phyloP scores from a whole-genome alignment of 2,113 vertebrate species.

The Sinocyclocheilus grahami region DNA sequence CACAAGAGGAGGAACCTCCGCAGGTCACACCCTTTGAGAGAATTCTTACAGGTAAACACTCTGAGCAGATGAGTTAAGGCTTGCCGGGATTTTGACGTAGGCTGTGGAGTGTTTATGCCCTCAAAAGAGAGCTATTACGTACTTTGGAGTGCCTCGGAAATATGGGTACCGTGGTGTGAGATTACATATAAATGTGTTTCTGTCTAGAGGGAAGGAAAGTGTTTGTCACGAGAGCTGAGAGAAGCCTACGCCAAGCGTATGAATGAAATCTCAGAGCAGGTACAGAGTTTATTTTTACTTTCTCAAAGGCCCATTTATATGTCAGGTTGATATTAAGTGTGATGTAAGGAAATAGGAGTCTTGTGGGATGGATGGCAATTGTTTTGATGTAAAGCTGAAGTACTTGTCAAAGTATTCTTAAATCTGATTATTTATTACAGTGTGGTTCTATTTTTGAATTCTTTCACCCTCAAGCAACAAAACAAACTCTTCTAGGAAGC shows the following conservation, averaged over 20 bases:
- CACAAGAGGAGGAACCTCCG: constrained; percentile 44
- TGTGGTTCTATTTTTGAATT: background rate
- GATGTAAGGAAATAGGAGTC: constrained; percentile 27
- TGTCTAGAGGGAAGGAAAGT: constrained; percentile 19
- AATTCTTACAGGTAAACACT: constrained; percentile 59
- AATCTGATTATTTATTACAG: constrained; percentile 23
- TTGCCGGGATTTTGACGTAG: constrained; percentile 54
- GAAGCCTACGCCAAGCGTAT: constrained; percentile 55
- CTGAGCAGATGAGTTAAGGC: constrained; percentile 58
- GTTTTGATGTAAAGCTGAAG: constrained; percentile 15
- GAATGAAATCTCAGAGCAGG: constrained; percentile 58
- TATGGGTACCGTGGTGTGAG: constrained; percentile 21
- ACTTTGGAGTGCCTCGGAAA: constrained; percentile 1
- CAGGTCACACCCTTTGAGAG: constrained; percentile 60
- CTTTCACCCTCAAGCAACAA: constrained; percentile 22
- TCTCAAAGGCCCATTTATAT: background rate
- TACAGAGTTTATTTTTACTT: constrained; percentile 28
- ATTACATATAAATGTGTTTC: constrained; percentile 42
- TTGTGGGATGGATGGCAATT: constrained; percentile 10
- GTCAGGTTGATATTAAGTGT: constrained; percentile 27
- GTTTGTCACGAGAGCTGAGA: constrained; percentile 15
- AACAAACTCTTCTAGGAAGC: background rate
- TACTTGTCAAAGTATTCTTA: constrained; percentile 43
- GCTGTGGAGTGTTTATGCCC: constrained; percentile 22
- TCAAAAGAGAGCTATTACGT: constrained; percentile 29